Conservation (phyloP, 2,113 vertebrate species). For the Neotoma lepida region DNA sequence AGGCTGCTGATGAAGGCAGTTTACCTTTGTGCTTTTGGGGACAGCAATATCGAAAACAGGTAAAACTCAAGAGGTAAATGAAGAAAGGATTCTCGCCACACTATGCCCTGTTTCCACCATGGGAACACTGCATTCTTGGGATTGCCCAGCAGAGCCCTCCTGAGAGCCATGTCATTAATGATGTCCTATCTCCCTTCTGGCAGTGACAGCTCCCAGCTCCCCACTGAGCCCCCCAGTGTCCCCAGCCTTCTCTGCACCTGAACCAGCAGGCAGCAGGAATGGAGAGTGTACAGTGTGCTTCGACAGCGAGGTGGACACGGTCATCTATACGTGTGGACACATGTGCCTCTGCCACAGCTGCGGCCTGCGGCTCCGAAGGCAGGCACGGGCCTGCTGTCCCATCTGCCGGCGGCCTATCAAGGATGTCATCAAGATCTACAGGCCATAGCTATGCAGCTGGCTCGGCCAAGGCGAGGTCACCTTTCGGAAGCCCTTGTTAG, state of each 20-base stretch:
- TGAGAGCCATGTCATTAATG: background rate
- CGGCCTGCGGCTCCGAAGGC: slow-evolving; percentile 95
- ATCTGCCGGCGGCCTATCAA: slow-evolving; percentile 98
- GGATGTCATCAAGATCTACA: slow-evolving; percentile 98
- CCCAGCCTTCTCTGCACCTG: slow-evolving; percentile 88
- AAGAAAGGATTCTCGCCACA: background rate
- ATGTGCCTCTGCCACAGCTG: slow-evolving; percentile 99
- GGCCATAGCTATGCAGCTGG: slow-evolving; percentile 87
- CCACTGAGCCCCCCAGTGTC: slow-evolving; percentile 94
- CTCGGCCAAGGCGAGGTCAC: slow-evolving; percentile 77
- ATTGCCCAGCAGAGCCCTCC: background rate
- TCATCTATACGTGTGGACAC: slow-evolving; percentile 99
- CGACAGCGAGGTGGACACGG: slow-evolving; percentile 97
- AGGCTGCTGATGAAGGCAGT: background rate
- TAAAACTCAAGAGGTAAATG: background rate
- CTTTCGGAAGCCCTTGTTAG: slow-evolving; percentile 72
- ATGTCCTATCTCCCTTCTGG: slow-evolving; percentile 7
- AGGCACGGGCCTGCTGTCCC: slow-evolving; percentile 96
- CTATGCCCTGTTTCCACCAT: background rate
- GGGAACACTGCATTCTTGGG: background rate
- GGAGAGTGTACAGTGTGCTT: slow-evolving; percentile 98
- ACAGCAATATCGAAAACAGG: no score
- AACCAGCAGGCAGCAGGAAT: slow-evolving; percentile 89
- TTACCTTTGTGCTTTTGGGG: background rate
- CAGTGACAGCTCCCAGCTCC: slow-evolving; percentile 98